These are phyloP conservation scores for Cerastis rubricosa DNA, from an alignment of 2,888 invertebrate genomes.

Conservation along the genomic window DNA sequence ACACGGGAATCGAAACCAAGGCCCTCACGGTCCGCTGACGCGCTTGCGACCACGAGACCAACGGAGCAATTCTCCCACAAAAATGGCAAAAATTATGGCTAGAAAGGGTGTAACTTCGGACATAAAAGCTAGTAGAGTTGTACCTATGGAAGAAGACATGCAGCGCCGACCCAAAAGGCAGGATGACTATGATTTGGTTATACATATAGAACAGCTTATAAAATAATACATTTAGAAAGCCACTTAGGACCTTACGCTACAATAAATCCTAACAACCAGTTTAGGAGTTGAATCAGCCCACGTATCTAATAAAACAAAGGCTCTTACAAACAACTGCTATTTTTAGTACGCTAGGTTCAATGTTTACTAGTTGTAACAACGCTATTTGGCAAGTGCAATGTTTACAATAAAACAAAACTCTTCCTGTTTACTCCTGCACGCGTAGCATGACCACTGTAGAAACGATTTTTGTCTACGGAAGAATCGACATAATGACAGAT, in stretches of 20 bases:
- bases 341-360: slow-evolving; percentile 26
- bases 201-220: background rate
- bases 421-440: slow-evolving; percentile 34
- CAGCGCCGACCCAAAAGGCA: background rate
- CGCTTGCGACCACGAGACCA: background rate
- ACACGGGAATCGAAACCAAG: background rate
- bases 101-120: background rate
- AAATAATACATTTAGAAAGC: background rate
- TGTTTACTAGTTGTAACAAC: slow-evolving; percentile 2
- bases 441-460: no score
- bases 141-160: background rate
- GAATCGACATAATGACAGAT: no score
- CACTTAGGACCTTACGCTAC: background rate
- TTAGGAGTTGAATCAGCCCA: background rate
- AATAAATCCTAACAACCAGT: background rate
- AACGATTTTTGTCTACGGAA: no score
- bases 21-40: background rate
- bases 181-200: background rate
- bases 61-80: background rate
- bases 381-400: slow-evolving; percentile 23
- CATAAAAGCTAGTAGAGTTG: background rate
- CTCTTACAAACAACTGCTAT: slow-evolving; percentile 13
- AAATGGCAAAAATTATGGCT: background rate
- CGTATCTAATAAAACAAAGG: slow-evolving; percentile 6
- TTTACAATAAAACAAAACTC: slow-evolving; percentile 8